Conservation (phyloP, 2,888 invertebrate species). For the Onthophagus sagittarius region DNA sequence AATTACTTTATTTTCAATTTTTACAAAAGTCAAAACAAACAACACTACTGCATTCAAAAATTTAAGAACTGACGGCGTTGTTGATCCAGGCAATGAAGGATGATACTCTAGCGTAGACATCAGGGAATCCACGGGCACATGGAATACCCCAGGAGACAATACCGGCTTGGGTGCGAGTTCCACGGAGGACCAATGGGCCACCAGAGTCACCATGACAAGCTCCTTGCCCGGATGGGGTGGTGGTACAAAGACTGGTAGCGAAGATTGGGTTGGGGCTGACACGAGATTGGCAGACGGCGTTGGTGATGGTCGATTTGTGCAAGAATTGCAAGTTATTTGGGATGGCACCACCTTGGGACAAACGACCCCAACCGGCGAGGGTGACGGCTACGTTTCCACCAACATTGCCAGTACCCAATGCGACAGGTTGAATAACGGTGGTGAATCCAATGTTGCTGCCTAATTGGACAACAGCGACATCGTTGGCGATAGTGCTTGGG, state of each 20-base stretch:
- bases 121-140: slow-evolving; percentile 54
- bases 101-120: slow-evolving; percentile 53
- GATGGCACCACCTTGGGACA: slow-evolving; percentile 53
- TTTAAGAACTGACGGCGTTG: not conserved
- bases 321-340: slow-evolving; percentile 57
- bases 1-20: no score
- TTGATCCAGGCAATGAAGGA: slow-evolving; percentile 50
- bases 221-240: slow-evolving; percentile 57
- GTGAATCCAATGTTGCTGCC: slow-evolving; percentile 20
- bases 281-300: slow-evolving; percentile 52
- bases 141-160: slow-evolving; percentile 55
- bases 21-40: no score
- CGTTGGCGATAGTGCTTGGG: slow-evolving; percentile 28
- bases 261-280: slow-evolving; percentile 46
- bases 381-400: slow-evolving; percentile 19
- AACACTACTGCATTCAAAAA: not conserved
- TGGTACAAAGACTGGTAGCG: slow-evolving; percentile 56
- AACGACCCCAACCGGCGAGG: slow-evolving; percentile 28
- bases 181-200: slow-evolving; percentile 49
- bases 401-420: slow-evolving; percentile 17
- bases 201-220: slow-evolving; percentile 57
- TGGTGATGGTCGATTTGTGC: slow-evolving; percentile 49
- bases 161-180: slow-evolving; percentile 45
- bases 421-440: slow-evolving; percentile 24
- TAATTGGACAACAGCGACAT: slow-evolving; percentile 30